A percentile compares a stretch with the other conserved stretches of the same genome.
These are phyloP conservation scores for Parnassius orleans DNA, from an alignment of 2,888 invertebrate species.

Conservation along the genomic window DNA sequence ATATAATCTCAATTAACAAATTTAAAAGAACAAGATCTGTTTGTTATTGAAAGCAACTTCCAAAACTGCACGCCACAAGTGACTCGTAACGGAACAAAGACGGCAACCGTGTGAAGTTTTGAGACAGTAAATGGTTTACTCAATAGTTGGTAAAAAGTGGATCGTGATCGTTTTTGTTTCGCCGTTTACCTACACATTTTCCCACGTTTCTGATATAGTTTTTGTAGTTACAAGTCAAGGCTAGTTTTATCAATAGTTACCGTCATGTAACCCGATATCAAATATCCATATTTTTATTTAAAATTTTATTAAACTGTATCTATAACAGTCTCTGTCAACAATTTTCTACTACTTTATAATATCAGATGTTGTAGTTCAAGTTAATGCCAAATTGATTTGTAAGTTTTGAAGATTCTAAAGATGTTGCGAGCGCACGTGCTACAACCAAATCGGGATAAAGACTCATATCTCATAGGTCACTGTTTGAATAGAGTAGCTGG, in stretches of 20 bases:
- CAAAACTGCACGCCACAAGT: too few relatives aligned
- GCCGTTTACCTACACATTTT: constrained; percentile 49
- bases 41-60: too few relatives aligned
- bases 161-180: constrained; percentile 50
- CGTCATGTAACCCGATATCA: neutral
- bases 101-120: constrained; percentile 16
- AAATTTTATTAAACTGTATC: neutral
- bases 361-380: constrained; percentile 24
- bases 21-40: too few relatives aligned
- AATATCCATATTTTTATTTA: neutral
- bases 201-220: constrained; percentile 50
- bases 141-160: constrained; percentile 54
- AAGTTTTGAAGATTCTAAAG: constrained; percentile 36
- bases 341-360: neutral
- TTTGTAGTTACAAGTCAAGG: constrained; percentile 13
- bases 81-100: constrained; percentile 5
- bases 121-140: constrained; percentile 38
- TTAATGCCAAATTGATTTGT: constrained; percentile 47
- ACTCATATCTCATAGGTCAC: constrained; percentile 61
- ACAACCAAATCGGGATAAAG: constrained; percentile 33
- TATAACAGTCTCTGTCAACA: neutral
- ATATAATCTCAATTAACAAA: too few relatives aligned
- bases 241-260: neutral
- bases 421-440: constrained; percentile 60
- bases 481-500: constrained; percentile 57